A percentile compares a stretch with the other conserved stretches of the same genome.
Conservation (phyloP, 1,140 invertebrate genomes). For the Sinella curviseta region DNA sequence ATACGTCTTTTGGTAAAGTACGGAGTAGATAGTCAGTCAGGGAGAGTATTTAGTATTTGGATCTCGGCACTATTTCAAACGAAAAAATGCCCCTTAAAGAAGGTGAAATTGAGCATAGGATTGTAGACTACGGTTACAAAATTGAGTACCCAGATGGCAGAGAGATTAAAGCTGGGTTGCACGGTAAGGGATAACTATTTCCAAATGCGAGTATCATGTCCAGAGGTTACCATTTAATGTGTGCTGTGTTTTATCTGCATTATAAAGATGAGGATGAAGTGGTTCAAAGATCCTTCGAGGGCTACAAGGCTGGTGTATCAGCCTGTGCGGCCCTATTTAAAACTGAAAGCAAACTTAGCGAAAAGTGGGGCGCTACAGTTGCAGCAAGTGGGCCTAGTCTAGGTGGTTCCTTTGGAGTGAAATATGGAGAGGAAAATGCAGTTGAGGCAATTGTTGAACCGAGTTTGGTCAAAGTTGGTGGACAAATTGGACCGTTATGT, state of each 20-base stretch:
- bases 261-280: no score
- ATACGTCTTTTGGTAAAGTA: no score
- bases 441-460: conserved; percentile 6
- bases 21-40: no score
- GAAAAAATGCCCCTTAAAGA: not conserved
- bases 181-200: not conserved
- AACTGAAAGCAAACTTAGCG: conserved; percentile 5
- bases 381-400: not conserved
- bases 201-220: not conserved
- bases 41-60: no score
- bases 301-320: not conserved
- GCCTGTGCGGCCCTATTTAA: not conserved
- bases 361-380: not conserved
- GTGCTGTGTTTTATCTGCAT: no score
- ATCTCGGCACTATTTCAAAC: no score
- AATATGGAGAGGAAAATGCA: not conserved
- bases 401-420: not conserved
- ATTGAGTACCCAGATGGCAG: not conserved
- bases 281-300: not conserved
- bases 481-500: not conserved
- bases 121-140: not conserved
- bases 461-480: not conserved
- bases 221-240: no score
- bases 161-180: not conserved
- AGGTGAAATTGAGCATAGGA: not conserved